Evolutionary conservation across 2,113 vertebrate species (phyloP), one percentile per base, ranked within the genome.

Genomic region (Ailurus styani): DNA sequence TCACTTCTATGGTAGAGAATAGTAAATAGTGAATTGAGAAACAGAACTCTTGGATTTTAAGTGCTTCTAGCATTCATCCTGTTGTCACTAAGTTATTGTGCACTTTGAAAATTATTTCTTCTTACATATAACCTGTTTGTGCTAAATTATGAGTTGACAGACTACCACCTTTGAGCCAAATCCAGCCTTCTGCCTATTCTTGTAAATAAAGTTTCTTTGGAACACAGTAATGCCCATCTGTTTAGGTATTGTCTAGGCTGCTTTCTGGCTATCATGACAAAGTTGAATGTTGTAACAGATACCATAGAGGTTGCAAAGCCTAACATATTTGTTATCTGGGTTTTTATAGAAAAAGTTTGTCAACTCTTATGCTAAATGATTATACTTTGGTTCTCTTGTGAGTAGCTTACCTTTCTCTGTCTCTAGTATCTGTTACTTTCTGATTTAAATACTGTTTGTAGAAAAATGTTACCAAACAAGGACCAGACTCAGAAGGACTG

Each of bases 161-260:
- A 70, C 60, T 77, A 55, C 6, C 42, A 75, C 14, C 7, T 27
- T 29, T 78, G 54, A 60, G 50, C 25, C 42, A 90, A 31, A 82
- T 82, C 10, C 23, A 93, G 52, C 5, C 25, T 55, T 90, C 52
- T 79, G 37, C 7, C 29, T 88, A 23, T 34, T 73, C 89, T 95
- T 86, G 34, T 90, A 54, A 57, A 94, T 82, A 93, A 90, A 77
- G 42, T 47, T 82, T 94, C 78, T 77, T 96, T 95, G 34, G 29
- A 92, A 87, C 14, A 72, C 3, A 77, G 29, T 86, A 62, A 93
- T 55, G 5, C 14, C 37, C 55, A 78, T 92, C 10, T 93, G 34
- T 85, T 90, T 90, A 75, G 31, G 31, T 42, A 85, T 42, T 70
- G 1, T 84, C 29, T 55, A 11, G 14, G 34, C 50, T 78, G 25